Evolutionary conservation across 2,113 vertebrate genomes (phyloP).

Genomic region (Corythaixoides concolor): DNA sequence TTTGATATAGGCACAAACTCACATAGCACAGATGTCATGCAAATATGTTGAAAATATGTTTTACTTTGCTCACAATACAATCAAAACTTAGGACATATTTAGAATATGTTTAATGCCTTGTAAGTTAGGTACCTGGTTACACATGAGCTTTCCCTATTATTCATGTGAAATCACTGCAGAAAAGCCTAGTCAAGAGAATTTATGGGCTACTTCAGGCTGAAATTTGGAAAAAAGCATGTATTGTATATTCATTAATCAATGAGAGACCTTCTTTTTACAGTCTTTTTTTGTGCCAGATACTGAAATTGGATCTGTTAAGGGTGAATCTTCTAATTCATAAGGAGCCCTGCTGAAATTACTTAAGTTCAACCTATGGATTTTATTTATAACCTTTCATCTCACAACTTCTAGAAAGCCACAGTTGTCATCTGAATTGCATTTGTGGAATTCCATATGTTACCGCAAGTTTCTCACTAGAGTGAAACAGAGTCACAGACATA

Average conservation of each 20-base stretch:
- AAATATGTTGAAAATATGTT: not conserved
- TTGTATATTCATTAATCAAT: constrained; percentile 6
- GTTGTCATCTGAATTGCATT: not conserved
- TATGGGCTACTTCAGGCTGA: not conserved
- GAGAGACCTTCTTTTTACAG: not conserved
- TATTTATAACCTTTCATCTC: not conserved
- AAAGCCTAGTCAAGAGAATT: not conserved
- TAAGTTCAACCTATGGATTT: not conserved
- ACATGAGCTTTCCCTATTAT: not conserved
- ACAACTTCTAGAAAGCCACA: not conserved
- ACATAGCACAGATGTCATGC: not conserved
- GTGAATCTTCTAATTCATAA: not conserved
- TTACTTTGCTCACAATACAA: not conserved
- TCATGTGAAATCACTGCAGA: not conserved
- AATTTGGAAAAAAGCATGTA: not conserved
- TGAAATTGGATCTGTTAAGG: not conserved
- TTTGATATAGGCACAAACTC: not conserved
- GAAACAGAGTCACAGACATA: not conserved
- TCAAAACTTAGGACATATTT: not conserved
- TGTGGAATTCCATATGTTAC: not conserved
- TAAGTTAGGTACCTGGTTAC: not conserved
- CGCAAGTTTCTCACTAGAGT: not conserved
- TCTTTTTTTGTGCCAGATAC: not conserved
- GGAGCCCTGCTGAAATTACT: not conserved
- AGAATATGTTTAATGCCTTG: not conserved